Conservation (phyloP, 2,888 invertebrate species). For the Nemotelus pantherinus region DNA sequence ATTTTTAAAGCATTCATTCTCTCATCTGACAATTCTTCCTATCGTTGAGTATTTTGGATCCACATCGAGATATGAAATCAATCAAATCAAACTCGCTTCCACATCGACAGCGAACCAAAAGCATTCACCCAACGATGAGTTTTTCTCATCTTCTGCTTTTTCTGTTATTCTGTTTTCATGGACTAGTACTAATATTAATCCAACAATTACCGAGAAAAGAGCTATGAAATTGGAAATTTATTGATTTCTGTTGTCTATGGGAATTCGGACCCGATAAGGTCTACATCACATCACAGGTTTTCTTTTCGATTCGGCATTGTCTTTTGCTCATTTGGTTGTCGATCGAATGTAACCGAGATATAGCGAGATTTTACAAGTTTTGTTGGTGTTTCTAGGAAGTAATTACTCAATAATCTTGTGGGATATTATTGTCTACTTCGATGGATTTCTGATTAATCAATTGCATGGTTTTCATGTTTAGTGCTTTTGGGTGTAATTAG, state of each 20-base stretch:
- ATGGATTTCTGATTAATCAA: constrained; percentile 26
- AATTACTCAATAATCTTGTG: constrained; percentile 24
- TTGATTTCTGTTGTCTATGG: constrained; percentile 38
- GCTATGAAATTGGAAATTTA: constrained; percentile 42
- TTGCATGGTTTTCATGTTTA: not conserved
- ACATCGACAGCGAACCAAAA: not conserved
- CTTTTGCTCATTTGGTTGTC: not conserved
- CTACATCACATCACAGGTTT: constrained; percentile 9
- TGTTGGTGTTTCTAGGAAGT: constrained; percentile 7
- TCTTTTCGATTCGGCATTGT: not conserved
- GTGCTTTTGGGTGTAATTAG: too few relatives aligned
- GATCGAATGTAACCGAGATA: not conserved
- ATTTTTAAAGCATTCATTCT: constrained; percentile 3
- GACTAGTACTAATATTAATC: constrained; percentile 32
- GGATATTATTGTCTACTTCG: not conserved
- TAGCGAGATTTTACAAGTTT: constrained; percentile 6
- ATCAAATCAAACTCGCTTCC: constrained; percentile 29
- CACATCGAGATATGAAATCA: constrained; percentile 19
- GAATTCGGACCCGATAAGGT: constrained; percentile 30
- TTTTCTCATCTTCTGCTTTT: constrained; percentile 18
- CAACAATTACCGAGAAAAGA: constrained; percentile 36
- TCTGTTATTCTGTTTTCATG: constrained; percentile 29
- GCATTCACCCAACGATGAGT: constrained; percentile 11
- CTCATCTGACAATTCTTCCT: constrained; percentile 29
- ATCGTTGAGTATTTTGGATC: not conserved